Evolutionary conservation across 2,797 vertebrate genomes (phyloP).

Genomic region (Macropodus opercularis): DNA sequence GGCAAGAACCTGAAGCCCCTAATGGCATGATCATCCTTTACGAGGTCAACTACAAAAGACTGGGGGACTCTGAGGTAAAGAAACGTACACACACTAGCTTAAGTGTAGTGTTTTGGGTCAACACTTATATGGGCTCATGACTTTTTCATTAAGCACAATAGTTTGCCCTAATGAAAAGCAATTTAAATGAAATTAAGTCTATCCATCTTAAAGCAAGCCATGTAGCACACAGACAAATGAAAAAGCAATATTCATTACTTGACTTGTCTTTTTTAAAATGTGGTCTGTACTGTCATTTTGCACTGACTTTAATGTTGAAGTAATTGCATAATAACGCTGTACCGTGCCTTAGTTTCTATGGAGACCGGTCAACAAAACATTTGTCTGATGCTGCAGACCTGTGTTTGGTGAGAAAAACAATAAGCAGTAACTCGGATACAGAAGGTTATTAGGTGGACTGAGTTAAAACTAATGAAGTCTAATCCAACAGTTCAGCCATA

Average conservation of each 20-base stretch:
- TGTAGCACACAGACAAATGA: neutral
- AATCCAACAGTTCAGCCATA: neutral
- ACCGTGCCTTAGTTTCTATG: conserved; percentile 60
- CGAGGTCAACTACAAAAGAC: conserved; percentile 90
- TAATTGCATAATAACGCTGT: conserved; percentile 16
- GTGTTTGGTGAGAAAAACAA: conserved; percentile 28
- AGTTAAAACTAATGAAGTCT: neutral
- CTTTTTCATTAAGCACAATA: conserved; percentile 25
- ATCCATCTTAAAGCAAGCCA: conserved; percentile 11
- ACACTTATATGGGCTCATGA: neutral
- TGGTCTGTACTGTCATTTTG: conserved; percentile 24
- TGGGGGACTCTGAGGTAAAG: conserved; percentile 91
- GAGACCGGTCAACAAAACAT: conserved; percentile 45
- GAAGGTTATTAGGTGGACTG: neutral
- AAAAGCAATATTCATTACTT: conserved; percentile 18
- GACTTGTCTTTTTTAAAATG: conserved; percentile 29
- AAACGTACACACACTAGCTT: conserved; percentile 23
- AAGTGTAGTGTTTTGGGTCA: conserved; percentile 1
- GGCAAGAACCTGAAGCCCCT: conserved; percentile 89
- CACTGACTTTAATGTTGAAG: conserved; percentile 44
- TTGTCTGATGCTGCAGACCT: conserved; percentile 4
- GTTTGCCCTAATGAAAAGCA: conserved; percentile 22
- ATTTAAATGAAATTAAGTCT: conserved; percentile 23
- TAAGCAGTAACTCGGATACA: conserved; percentile 11
- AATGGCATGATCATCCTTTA: conserved; percentile 96